phyloP scores from a whole-genome alignment of 2,888 invertebrate species.

The Labia minor region DNA sequence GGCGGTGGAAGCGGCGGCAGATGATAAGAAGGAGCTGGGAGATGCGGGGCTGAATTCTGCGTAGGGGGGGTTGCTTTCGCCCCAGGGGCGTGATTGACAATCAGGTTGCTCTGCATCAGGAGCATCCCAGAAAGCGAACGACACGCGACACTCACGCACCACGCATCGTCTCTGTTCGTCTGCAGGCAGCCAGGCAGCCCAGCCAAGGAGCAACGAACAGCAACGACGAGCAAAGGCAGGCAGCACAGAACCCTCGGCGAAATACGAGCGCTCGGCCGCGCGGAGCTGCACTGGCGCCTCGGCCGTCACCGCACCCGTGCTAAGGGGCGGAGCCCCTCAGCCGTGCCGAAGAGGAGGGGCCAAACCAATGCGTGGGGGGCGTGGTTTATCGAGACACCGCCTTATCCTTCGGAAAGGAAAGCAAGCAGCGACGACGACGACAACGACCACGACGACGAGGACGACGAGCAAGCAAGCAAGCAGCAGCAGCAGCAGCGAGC shows the following conservation, averaged over 20 bases:
- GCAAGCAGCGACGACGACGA: too few relatives aligned
- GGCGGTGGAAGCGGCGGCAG: constrained; percentile 19
- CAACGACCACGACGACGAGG: too few relatives aligned
- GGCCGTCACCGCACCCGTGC: not conserved
- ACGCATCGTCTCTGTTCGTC: not conserved
- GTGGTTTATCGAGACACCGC: too few relatives aligned
- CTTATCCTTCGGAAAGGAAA: too few relatives aligned
- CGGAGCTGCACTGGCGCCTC: not conserved
- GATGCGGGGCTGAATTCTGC: constrained; percentile 16
- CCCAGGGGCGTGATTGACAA: constrained; percentile 14
- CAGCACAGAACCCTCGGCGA: too few relatives aligned
- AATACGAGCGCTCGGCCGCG: not conserved
- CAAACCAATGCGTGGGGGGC: too few relatives aligned
- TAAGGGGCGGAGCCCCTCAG: not conserved
- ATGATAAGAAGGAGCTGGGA: not conserved
- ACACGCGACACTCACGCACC: not conserved
- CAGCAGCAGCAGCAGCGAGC: too few relatives aligned
- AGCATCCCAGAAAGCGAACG: constrained; percentile 19
- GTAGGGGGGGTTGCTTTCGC: constrained; percentile 16
- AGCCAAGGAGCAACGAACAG: not conserved
- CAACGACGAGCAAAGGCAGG: too few relatives aligned
- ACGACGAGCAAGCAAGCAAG: too few relatives aligned
- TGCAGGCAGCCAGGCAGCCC: not conserved
- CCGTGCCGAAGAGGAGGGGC: too few relatives aligned
- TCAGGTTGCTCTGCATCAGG: constrained; percentile 24